Conservation (phyloP, 2,797 vertebrate species). For the Argyrosomus regius region DNA sequence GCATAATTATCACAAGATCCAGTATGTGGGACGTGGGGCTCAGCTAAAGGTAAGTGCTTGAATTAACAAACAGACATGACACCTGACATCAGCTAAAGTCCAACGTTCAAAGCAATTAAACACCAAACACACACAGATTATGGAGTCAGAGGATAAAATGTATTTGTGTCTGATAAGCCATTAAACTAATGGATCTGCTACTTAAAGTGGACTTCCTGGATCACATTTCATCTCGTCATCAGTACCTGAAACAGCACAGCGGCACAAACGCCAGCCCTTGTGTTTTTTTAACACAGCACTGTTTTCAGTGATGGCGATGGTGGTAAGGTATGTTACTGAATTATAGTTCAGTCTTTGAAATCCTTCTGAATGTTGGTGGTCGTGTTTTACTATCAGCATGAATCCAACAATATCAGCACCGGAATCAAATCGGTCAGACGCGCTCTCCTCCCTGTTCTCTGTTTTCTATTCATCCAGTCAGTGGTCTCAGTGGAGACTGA, state of each 20-base stretch:
- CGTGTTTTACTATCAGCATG: neutral
- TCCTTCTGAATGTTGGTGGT: neutral
- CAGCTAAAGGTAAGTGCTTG: neutral
- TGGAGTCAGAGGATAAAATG: neutral
- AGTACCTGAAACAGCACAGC: neutral
- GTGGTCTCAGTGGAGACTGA: constrained; percentile 47
- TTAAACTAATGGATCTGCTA: neutral
- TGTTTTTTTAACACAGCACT: neutral
- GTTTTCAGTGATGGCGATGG: neutral
- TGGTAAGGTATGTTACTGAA: neutral
- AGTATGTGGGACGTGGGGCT: neutral
- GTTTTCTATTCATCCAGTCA: constrained; percentile 32
- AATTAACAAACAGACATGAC: neutral
- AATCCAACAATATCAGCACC: constrained; percentile 1
- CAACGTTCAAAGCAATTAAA: neutral
- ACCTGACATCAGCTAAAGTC: neutral
- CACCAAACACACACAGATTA: neutral
- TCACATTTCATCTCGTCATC: neutral
- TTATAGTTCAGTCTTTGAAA: neutral
- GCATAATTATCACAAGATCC: neutral
- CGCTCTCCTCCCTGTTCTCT: constrained; percentile 8
- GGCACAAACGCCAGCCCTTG: neutral
- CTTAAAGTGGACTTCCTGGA: neutral
- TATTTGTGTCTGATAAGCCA: neutral
- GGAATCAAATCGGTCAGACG: constrained; percentile 15